Conservation (phyloP, 2,113 vertebrate species). For the Perca flavescens region DNA sequence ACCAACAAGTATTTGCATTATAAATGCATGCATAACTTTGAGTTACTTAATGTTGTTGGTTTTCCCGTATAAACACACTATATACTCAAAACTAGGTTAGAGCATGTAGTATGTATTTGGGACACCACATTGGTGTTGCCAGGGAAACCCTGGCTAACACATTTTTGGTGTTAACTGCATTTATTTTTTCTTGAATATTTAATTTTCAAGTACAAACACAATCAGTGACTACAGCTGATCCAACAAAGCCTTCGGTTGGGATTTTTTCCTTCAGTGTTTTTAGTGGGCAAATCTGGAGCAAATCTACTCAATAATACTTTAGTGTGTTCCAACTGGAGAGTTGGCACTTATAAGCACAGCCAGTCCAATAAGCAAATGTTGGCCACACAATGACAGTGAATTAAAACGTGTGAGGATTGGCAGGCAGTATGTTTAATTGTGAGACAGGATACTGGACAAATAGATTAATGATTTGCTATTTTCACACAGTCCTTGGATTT, state of each 20-base stretch:
- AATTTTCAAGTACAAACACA: conserved; percentile 48
- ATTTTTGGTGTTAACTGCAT: conserved; percentile 15
- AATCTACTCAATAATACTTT: conserved; percentile 52
- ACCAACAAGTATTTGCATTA: not conserved
- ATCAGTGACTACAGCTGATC: conserved; percentile 55
- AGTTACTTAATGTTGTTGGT: not conserved
- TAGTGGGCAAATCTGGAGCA: conserved; percentile 47
- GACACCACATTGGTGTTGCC: conserved; percentile 7
- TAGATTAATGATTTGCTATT: conserved; percentile 51
- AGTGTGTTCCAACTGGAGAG: conserved; percentile 51
- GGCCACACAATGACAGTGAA: conserved; percentile 41
- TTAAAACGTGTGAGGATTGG: conserved; percentile 42
- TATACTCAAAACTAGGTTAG: not conserved
- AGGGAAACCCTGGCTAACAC: conserved; percentile 22
- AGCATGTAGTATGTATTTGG: not conserved
- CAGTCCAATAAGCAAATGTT: conserved; percentile 45
- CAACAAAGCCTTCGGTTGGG: conserved; percentile 52
- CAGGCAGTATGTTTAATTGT: conserved; percentile 46
- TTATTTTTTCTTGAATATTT: conserved; percentile 33
- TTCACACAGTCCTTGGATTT: conserved; percentile 43
- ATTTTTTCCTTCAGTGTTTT: conserved; percentile 46
- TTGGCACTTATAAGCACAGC: conserved; percentile 31
- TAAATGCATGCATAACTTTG: not conserved
- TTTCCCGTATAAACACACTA: not conserved
- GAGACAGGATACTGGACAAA: conserved; percentile 38